A percentile compares a stretch with the other conserved stretches of the same genome.
Evolutionary conservation across 2,888 invertebrate genomes (phyloP).

Genomic region (Dyspetes luteomarginatus): DNA sequence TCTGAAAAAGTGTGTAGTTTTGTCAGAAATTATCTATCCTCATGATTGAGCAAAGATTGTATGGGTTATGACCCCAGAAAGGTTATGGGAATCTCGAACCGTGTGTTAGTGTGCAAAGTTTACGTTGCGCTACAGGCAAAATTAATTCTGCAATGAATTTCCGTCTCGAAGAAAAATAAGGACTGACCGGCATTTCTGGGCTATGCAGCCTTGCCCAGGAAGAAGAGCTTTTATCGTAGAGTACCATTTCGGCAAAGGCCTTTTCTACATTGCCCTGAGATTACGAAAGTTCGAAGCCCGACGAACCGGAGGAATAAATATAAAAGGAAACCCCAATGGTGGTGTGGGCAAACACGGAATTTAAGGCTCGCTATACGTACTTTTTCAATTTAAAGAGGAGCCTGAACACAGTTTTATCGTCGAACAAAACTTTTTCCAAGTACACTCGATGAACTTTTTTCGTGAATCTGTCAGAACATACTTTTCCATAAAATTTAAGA

Average conservation of each 20-base stretch:
- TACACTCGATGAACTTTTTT: slow-evolving; percentile 44
- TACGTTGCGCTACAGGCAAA: not conserved
- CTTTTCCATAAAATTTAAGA: slow-evolving; percentile 61
- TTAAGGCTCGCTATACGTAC: slow-evolving; percentile 34
- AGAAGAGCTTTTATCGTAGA: slow-evolving; percentile 24
- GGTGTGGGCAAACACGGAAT: slow-evolving; percentile 43
- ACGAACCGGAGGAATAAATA: slow-evolving; percentile 60
- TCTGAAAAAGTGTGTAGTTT: no score
- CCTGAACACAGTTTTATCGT: slow-evolving; percentile 50
- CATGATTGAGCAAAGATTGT: no score
- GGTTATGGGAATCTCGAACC: no score
- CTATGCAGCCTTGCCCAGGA: slow-evolving; percentile 1
- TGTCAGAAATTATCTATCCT: no score
- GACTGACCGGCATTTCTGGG: slow-evolving; percentile 12
- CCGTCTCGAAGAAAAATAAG: not conserved
- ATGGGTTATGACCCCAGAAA: no score
- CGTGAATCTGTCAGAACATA: slow-evolving; percentile 56
- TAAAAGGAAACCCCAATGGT: slow-evolving; percentile 50
- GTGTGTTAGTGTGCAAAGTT: no score
- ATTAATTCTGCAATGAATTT: not conserved
- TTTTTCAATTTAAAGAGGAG: slow-evolving; percentile 58
- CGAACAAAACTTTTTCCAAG: slow-evolving; percentile 53
- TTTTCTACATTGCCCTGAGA: slow-evolving; percentile 56
- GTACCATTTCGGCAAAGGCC: slow-evolving; percentile 47
- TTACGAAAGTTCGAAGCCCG: slow-evolving; percentile 64